Conservation (phyloP, 2,888 invertebrate species). For the Doris montereyensis region DNA sequence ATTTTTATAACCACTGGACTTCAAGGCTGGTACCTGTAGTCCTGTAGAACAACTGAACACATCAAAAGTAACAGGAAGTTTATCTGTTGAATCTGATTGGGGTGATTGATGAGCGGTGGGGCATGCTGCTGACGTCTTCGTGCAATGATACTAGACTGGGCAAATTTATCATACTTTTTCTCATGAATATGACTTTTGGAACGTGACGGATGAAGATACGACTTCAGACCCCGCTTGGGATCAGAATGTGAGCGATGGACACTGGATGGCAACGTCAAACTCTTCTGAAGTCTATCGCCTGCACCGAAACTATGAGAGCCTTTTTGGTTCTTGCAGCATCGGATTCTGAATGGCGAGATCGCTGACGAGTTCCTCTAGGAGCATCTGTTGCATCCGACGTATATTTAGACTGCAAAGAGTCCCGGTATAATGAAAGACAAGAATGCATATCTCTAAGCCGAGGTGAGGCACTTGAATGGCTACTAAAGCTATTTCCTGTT, state of each 20-base stretch:
- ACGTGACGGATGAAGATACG: not conserved
- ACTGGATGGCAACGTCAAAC: not conserved
- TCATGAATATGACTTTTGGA: not conserved
- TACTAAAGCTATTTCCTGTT: constrained; percentile 20
- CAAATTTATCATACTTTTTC: constrained; percentile 40
- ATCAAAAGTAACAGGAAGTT: no score
- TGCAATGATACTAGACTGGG: constrained; percentile 39
- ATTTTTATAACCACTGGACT: constrained; percentile 41
- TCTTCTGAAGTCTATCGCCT: not conserved
- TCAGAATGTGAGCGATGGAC: constrained; percentile 24
- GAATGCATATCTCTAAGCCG: constrained; percentile 27
- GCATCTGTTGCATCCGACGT: no score
- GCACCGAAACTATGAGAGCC: constrained; percentile 22
- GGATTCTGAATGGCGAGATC: constrained; percentile 37
- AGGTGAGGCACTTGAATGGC: constrained; percentile 34
- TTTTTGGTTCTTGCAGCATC: constrained; percentile 31
- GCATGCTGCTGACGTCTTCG: constrained; percentile 15
- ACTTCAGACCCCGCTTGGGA: not conserved
- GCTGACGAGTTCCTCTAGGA: constrained; percentile 10
- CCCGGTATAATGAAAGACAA: no score
- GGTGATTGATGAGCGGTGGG: no score
- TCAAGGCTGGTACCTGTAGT: no score
- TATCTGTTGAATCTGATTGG: no score
- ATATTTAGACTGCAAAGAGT: no score
- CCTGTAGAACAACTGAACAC: no score